Conservation (phyloP, 2,888 invertebrate genomes). For the Malachius bipustulatus region DNA sequence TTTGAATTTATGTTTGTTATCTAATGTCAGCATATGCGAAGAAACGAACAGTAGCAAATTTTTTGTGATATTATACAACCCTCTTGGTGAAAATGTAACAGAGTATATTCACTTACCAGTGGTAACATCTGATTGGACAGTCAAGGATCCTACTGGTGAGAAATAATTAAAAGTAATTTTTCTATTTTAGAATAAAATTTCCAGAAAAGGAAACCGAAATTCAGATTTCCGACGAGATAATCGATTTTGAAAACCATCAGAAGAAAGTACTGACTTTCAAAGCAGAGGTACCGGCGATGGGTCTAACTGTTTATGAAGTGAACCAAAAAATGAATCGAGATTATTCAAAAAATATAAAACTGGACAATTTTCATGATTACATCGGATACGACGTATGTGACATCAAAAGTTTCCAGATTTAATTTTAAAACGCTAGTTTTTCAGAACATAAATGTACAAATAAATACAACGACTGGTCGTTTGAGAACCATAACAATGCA, state of each 20-base stretch:
- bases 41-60: not conserved
- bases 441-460: not conserved
- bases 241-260: not conserved
- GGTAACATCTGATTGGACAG: not conserved
- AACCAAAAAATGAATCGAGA: not conserved
- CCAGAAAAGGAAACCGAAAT: no score
- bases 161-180: not conserved
- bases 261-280: not conserved
- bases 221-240: no score
- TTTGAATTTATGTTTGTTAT: not conserved
- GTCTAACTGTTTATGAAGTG: not conserved
- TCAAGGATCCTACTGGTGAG: not conserved
- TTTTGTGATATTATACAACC: not conserved
- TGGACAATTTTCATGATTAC: no score
- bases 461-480: not conserved
- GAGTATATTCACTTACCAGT: not conserved
- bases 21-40: not conserved
- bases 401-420: not conserved
- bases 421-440: conserved; percentile 1
- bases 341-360: not conserved
- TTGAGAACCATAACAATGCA: not conserved
- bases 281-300: not conserved
- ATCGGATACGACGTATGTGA: conserved; percentile 1
- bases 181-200: no score
- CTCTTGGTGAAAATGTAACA: not conserved